These are phyloP conservation scores for Actias luna DNA, from an alignment of 2,888 invertebrate genomes.

Conservation along the genomic window DNA sequence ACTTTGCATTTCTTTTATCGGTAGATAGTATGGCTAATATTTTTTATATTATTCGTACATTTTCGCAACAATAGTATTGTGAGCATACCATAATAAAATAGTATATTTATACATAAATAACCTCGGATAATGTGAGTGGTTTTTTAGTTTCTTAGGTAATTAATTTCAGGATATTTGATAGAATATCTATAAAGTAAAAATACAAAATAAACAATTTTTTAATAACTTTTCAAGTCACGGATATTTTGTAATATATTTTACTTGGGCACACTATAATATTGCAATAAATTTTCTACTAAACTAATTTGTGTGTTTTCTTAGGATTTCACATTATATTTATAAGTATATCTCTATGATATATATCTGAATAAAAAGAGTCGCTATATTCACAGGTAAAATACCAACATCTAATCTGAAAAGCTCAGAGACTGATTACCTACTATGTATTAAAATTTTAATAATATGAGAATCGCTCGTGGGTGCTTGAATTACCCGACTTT, in stretches of 20 bases:
- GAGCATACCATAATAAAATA: not conserved
- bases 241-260: not conserved
- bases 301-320: not conserved
- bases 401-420: constrained; percentile 42
- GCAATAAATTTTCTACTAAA: too few relatives aligned
- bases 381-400: constrained; percentile 12
- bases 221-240: too few relatives aligned
- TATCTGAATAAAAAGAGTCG: not conserved
- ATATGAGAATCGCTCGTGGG: constrained; percentile 35
- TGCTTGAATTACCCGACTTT: constrained; percentile 41
- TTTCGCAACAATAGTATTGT: too few relatives aligned
- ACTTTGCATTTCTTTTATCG: not conserved
- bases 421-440: constrained; percentile 33
- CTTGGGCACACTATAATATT: not conserved
- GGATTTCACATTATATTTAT: not conserved
- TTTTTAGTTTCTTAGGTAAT: not conserved
- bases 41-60: not conserved
- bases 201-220: too few relatives aligned
- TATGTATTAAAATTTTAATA: constrained; percentile 56
- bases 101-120: too few relatives aligned
- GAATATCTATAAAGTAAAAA: too few relatives aligned
- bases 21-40: not conserved
- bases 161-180: too few relatives aligned
- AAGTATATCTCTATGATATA: not conserved
- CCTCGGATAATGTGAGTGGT: too few relatives aligned